A percentile compares a stretch with the other conserved stretches of the same genome.
Evolutionary conservation across 2,797 vertebrate species (phyloP).

Genomic region (Galago senegalensis): DNA sequence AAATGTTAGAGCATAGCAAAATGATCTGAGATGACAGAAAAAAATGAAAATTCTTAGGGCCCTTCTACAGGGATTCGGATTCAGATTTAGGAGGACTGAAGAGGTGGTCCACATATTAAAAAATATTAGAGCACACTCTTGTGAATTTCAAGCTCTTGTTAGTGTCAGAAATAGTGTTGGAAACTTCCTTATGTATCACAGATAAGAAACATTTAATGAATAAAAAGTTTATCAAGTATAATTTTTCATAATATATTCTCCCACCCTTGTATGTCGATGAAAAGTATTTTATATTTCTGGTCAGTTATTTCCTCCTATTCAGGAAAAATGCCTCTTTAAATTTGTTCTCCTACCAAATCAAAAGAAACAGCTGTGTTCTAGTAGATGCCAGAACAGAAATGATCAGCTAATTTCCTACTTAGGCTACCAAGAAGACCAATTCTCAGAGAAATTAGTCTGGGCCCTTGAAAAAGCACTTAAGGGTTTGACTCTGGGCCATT

Average conservation of each 20-base stretch:
- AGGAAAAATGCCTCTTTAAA: conserved; percentile 34
- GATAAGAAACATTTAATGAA: conserved; percentile 18
- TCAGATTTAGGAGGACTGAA: background rate
- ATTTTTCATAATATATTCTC: conserved; percentile 45
- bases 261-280: background rate
- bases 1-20: background rate
- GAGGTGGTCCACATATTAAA: background rate
- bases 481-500: conserved; percentile 72
- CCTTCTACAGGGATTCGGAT: background rate
- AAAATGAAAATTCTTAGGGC: background rate
- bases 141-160: conserved; percentile 9
- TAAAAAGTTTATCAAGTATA: background rate
- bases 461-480: conserved; percentile 66
- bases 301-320: conserved; percentile 22
- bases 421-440: conserved; percentile 57
- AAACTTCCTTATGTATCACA: background rate
- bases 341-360: background rate
- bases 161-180: background rate
- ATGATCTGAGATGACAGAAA: background rate
- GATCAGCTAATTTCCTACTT: conserved; percentile 75
- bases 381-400: conserved; percentile 63
- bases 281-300: conserved; percentile 48
- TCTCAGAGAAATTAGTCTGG: conserved; percentile 70
- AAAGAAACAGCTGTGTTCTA: conserved; percentile 75
- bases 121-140: background rate